phyloP scores from a whole-genome alignment of 2,113 vertebrate species.

The Corythornis vintsioides region DNA sequence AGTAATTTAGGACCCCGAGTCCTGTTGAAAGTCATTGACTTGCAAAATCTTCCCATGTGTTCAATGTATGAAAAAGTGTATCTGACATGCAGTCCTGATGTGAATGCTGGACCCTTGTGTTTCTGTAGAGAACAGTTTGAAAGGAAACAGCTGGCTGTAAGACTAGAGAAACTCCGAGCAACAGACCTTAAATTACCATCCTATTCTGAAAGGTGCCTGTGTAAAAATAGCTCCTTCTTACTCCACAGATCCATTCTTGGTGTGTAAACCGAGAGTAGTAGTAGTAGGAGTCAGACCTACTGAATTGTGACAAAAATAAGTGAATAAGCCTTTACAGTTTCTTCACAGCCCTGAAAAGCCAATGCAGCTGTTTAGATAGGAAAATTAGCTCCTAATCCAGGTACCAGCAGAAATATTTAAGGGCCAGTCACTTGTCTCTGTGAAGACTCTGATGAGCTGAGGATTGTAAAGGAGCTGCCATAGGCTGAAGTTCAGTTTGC shows the following conservation, averaged over 20 bases:
- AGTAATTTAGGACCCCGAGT: background rate
- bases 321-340: background rate
- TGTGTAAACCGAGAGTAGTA: background rate
- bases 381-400: background rate
- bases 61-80: background rate
- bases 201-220: background rate
- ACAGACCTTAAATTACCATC: background rate
- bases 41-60: slow-evolving; percentile 25
- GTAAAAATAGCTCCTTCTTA: slow-evolving; percentile 19
- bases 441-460: background rate
- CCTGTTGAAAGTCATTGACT: slow-evolving; percentile 26
- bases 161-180: background rate
- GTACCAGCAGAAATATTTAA: slow-evolving; percentile 2
- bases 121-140: slow-evolving; percentile 7
- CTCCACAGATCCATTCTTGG: background rate
- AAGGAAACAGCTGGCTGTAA: slow-evolving; percentile 25
- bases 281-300: background rate
- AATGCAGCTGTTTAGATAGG: background rate
- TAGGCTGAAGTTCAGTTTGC: background rate
- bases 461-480: background rate
- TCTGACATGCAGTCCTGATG: background rate
- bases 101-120: background rate
- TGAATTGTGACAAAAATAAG: background rate
- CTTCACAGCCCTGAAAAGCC: background rate
- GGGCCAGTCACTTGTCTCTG: background rate